Evolutionary conservation across 2,113 vertebrate genomes (phyloP), one percentile per base, ranked within the genome.

Genomic region (Ageneiosus marmoratus): DNA sequence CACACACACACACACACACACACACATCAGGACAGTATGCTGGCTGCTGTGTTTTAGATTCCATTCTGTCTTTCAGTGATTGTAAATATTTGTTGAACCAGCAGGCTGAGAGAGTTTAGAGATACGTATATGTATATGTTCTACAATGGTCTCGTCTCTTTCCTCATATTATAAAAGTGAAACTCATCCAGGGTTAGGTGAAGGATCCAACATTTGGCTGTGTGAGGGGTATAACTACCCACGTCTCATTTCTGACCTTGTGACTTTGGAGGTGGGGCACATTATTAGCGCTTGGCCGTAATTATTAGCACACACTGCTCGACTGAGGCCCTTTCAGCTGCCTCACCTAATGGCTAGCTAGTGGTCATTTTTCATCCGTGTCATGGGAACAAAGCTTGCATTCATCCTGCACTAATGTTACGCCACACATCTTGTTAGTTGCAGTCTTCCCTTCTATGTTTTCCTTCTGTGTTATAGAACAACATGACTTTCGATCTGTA

Each of bases 311-410:
- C 86, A 85, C 85, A 86, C 78, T 27, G 20, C 74, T 81, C 51
- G 55, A 87, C 86, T 88, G 84, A 87, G 86, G 81, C 86, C 87
- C 89, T 89, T 89, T 90, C 89, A 92, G 89, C 85, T 88, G 81
- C 87, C 88, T 92, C 86, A 83, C 90, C 90, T 91, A 92, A 93
- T 91, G 91, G 90, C 87, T 89, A 89, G 88, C 86, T 87, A 89
- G 89, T 89, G 88, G 88, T 93, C 91, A 92, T 94, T 92, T 91
- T 91, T 95, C 92, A 92, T 81, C 80, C 88, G 86, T 92, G 93
- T 93, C 91, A 92, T 91, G 89, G 88, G 89, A 92, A 94, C 93
- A 94, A 94, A 93, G 92, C 91, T 88, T 88, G 90, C 90, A 93
- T 93, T 94, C 92, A 94, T 91, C 89, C 89, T 87, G 88, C 84